Evolutionary conservation across 2,888 invertebrate genomes (phyloP), one percentile per base, ranked within the genome.

Genomic region (Calameuta pallipes): DNA sequence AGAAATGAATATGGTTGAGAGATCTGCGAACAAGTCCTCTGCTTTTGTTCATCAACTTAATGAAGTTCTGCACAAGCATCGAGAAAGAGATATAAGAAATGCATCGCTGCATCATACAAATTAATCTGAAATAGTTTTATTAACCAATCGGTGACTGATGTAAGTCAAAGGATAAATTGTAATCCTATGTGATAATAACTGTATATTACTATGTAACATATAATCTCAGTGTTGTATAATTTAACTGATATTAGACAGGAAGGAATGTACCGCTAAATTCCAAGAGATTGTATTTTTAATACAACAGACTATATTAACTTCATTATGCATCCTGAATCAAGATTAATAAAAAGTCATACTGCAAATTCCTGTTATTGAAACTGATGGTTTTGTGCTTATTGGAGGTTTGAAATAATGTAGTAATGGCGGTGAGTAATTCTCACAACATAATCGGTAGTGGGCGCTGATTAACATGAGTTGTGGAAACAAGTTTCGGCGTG

Each of bases 1-100:
- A 37, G 91, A 91, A 78, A 86, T 92, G 87, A 87, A 88, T 36
- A 85, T 87, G 41, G 90, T 92, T 23, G 92, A 92, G 80, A 89
- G 86, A 81, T 89, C 88, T 73, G 90, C 89, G 4, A 90, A 92
- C 82, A 90, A 88, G 82, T 91, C 92, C 11, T 86, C 88, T 1
- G 82, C 82, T 56, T 91, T 89, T 74, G 86, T 92, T 79, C 89
- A 85, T 80, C 90, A 89, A 75, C 82, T 92, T 73, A 90, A 88
- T 77, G 89, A 91, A 80, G 89, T 87, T 69, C 83, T 91, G 37
- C 85, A 84, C 13, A 89, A 85, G 77, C 87, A 88, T 69, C 87
- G 86, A 23, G 89, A 88, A 33, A 89, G 78, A 81, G 87, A 89
- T 74, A 76, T 81, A 15, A 86, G 85, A 80, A 86, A 85, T 80